A percentile compares a stretch with the other conserved stretches of the same genome.
Conservation (phyloP, 2,888 invertebrate species). For the Leptopilina drosophilae region DNA sequence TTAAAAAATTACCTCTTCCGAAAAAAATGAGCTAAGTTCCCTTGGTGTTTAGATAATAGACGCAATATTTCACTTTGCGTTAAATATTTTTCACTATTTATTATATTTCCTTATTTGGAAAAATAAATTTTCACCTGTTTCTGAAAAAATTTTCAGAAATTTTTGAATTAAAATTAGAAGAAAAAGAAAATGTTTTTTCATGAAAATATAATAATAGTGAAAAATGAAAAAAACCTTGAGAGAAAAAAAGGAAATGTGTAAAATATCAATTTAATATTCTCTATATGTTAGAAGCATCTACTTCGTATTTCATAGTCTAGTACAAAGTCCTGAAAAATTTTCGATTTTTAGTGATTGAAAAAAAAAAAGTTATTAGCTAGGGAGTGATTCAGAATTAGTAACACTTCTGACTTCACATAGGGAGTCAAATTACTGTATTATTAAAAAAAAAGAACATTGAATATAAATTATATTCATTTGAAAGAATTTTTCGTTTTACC, state of each 20-base stretch:
- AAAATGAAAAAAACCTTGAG: neutral
- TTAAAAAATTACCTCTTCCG: conserved; percentile 32
- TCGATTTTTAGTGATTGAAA: conserved; percentile 3
- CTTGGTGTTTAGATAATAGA: neutral
- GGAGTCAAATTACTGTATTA: conserved; percentile 14
- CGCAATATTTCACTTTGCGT: neutral
- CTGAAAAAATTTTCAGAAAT: no score
- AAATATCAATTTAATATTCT: conserved; percentile 23
- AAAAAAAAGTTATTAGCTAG: neutral
- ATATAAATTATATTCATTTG: neutral
- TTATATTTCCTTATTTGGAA: neutral
- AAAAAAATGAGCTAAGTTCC: conserved; percentile 12
- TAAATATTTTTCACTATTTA: conserved; percentile 3
- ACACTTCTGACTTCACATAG: neutral
- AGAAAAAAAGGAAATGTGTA: neutral
- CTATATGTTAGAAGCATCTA: conserved; percentile 1
- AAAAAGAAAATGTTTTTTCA: no score
- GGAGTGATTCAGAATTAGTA: conserved; percentile 8
- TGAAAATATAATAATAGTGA: neutral
- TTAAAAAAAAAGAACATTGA: neutral
- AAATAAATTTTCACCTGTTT: neutral
- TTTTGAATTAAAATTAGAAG: no score
- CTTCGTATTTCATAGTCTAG: conserved; percentile 30
- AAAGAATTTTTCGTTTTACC: neutral
- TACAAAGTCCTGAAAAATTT: conserved; percentile 29